Evolutionary conservation across 2,888 invertebrate species (phyloP).

Genomic region (Notodromas monacha): DNA sequence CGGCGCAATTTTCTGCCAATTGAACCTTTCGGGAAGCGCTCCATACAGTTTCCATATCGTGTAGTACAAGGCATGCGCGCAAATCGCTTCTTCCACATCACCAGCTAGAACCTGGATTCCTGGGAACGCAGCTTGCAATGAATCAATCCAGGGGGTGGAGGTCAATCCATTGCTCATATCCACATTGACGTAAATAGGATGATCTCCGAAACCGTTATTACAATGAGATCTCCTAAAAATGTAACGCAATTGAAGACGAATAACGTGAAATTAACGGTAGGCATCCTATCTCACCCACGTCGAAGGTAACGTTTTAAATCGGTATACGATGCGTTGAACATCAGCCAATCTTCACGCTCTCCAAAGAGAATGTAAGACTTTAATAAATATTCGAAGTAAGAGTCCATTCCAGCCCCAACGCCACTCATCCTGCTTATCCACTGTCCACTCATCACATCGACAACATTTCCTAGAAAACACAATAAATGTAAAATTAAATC

Average conservation of each 20-base stretch:
- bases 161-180: conserved; percentile 26
- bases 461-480: conserved; percentile 21
- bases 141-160: conserved; percentile 27
- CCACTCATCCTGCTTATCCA: conserved; percentile 26
- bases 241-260: conserved; percentile 6
- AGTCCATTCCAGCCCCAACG: conserved; percentile 26
- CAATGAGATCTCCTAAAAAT: conserved; percentile 19
- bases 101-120: conserved; percentile 21
- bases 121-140: conserved; percentile 22
- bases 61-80: conserved; percentile 26
- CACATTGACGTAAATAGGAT: conserved; percentile 28
- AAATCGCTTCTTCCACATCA: conserved; percentile 28
- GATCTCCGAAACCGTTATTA: conserved; percentile 22
- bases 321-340: conserved; percentile 24
- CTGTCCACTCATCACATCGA: conserved; percentile 26
- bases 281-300: conserved; percentile 18
- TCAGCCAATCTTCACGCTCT: conserved; percentile 20
- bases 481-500: conserved; percentile 1
- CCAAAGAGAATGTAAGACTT: conserved; percentile 28
- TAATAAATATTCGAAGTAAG: conserved; percentile 27
- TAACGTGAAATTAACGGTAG: neutral
- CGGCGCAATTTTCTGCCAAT: conserved; percentile 19
- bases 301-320: conserved; percentile 23
- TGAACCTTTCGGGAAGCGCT: conserved; percentile 21
- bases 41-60: conserved; percentile 26